Conservation (phyloP, 2,797 vertebrate genomes). For the Cottoperca gobio region DNA sequence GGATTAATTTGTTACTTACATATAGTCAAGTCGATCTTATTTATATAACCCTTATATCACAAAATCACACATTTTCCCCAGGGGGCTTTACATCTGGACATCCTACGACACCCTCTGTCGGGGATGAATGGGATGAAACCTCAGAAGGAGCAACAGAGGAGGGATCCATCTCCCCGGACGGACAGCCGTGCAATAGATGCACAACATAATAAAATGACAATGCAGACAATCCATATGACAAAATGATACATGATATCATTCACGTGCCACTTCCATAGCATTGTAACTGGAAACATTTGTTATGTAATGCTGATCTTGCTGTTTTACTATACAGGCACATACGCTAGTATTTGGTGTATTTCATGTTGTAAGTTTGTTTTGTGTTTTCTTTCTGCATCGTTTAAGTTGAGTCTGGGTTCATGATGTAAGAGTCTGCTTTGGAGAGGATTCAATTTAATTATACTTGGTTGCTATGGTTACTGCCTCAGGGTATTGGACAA, state of each 20-base stretch:
- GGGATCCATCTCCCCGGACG: no score
- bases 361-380: neutral
- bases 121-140: no score
- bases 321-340: neutral
- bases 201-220: no score
- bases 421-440: neutral
- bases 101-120: no score
- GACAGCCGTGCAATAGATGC: no score
- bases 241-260: neutral
- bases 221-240: no score
- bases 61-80: no score
- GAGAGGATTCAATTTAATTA: neutral
- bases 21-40: neutral
- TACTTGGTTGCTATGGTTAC: conserved; percentile 4
- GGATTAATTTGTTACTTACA: neutral
- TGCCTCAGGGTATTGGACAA: conserved; percentile 1
- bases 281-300: neutral
- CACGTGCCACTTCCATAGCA: neutral
- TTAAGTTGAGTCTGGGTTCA: neutral
- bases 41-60: no score
- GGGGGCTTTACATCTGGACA: no score
- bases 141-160: no score
- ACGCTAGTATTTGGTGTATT: neutral
- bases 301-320: neutral
- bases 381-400: neutral